A percentile compares a stretch with the other conserved stretches of the same genome.
Conservation (phyloP, 2,888 invertebrate species). For the Coelopa pilipes region DNA sequence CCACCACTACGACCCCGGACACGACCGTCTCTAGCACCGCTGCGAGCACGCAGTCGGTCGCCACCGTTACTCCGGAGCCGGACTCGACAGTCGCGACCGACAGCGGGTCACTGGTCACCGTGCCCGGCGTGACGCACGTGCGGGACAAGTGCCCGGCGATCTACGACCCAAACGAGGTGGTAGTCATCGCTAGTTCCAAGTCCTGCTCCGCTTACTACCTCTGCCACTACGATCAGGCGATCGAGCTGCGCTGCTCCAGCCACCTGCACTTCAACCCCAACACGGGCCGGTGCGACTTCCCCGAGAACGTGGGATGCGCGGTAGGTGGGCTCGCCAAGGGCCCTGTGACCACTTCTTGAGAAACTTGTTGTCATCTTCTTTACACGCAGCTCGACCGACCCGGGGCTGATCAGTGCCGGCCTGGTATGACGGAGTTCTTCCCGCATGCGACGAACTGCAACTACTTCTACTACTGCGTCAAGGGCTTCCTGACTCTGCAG, state of each 20-base stretch:
- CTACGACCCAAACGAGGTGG: constrained; percentile 58
- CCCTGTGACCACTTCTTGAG: not conserved
- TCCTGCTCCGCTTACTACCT: constrained; percentile 61
- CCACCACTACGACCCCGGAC: constrained; percentile 8
- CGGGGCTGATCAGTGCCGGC: constrained; percentile 53
- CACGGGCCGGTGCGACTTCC: constrained; percentile 59
- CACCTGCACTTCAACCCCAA: constrained; percentile 58
- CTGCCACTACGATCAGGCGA: constrained; percentile 60
- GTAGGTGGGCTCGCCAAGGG: constrained; percentile 43
- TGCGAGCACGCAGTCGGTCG: constrained; percentile 16
- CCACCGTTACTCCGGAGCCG: constrained; percentile 3
- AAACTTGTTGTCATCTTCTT: not conserved
- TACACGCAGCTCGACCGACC: constrained; percentile 49
- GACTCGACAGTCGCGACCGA: not conserved
- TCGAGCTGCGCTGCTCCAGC: constrained; percentile 61
- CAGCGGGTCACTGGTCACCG: not conserved
- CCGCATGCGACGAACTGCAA: constrained; percentile 63
- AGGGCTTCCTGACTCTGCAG: constrained; percentile 62
- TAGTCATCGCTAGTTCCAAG: constrained; percentile 54
- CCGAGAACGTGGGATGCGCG: constrained; percentile 57
- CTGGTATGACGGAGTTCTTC: constrained; percentile 59
- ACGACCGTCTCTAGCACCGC: not conserved
- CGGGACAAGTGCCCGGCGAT: constrained; percentile 52
- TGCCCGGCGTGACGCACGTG: constrained; percentile 48
- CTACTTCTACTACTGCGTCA: constrained; percentile 63